Evolutionary conservation across 2,113 vertebrate genomes (phyloP).

Genomic region (Tachycineta bicolor): DNA sequence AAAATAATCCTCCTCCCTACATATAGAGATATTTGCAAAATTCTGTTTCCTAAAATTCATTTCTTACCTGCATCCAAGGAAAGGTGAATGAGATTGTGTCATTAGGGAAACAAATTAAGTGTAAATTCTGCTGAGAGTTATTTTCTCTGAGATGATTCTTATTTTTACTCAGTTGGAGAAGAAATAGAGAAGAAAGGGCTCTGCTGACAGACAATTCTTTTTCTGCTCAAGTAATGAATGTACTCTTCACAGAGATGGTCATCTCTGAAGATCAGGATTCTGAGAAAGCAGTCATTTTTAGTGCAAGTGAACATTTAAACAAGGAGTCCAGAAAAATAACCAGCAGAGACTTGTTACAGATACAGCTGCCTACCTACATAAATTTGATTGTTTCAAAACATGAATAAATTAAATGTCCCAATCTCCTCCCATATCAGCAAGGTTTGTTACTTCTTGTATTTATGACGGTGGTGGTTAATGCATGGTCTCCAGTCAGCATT

Average conservation of each 20-base stretch:
- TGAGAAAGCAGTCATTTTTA: background rate
- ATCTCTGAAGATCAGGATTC: background rate
- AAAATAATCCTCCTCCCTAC: background rate
- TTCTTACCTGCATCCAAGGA: background rate
- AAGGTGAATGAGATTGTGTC: background rate
- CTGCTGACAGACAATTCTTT: background rate
- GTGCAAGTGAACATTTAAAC: background rate
- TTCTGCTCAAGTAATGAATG: background rate
- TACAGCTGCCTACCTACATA: background rate
- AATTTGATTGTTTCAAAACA: background rate
- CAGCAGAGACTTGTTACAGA: fast-evolving
- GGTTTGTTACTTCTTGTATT: background rate
- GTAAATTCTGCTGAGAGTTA: background rate
- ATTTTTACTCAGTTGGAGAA: background rate
- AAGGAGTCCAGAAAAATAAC: background rate
- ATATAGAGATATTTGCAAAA: background rate
- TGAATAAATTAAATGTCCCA: background rate
- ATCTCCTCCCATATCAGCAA: background rate
- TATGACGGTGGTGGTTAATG: background rate
- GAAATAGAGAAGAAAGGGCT: background rate
- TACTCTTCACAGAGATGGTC: background rate
- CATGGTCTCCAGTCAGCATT: background rate
- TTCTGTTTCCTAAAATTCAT: background rate
- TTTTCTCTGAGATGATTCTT: background rate
- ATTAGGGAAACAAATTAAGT: background rate